Evolutionary conservation across 1,140 invertebrate genomes (phyloP), one percentile per base, ranked within the genome.

Genomic region (Harpegnathos saltator): DNA sequence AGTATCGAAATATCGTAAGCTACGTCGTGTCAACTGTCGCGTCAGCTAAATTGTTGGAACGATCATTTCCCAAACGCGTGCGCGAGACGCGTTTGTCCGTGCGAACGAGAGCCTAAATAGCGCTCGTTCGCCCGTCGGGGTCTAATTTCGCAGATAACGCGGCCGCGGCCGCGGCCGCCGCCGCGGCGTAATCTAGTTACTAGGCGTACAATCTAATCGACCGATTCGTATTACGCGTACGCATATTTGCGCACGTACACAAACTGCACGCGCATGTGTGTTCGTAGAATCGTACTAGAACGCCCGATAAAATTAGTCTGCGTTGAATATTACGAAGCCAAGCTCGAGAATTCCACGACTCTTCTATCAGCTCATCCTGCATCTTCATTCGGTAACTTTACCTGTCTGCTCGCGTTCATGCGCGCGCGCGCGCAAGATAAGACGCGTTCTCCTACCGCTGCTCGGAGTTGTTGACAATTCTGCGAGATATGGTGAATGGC

Each of bases 151-250:
- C 89, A 92, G 94, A 94, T 94, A 94, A 94, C 90, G 78, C 88
- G 73, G 26, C 59, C 82, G 82, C n/a, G n/a, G n/a, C 69, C 89
- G 86, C 86, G 65, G n/a, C n/a, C n/a, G n/a, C n/a, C n/a, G n/a
- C n/a, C 29, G 29, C 1, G 29, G 48, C 75, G 91, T 93, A 94
- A 94, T 94, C 94, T 94, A 94, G 94, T 94, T 94, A 93, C 94
- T 93, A 94, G 91, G 93, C 93, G 91, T 94, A 92, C 93, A 94
- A 94, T 94, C 94, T 94, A 94, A 94, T 94, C 94, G 90, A 89
- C 80, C 68, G 88, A 89, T 89, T 91, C 90, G 89, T 89, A 92
- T 92, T 92, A 89, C 88, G 77, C 85, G 87, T 84, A 89, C 87
- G 90, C 86, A 85, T 85, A 86, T 68, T 84, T 89, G 88, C n/a